Evolutionary conservation across 2,113 vertebrate species (phyloP).

Genomic region (Steatornis caripensis): DNA sequence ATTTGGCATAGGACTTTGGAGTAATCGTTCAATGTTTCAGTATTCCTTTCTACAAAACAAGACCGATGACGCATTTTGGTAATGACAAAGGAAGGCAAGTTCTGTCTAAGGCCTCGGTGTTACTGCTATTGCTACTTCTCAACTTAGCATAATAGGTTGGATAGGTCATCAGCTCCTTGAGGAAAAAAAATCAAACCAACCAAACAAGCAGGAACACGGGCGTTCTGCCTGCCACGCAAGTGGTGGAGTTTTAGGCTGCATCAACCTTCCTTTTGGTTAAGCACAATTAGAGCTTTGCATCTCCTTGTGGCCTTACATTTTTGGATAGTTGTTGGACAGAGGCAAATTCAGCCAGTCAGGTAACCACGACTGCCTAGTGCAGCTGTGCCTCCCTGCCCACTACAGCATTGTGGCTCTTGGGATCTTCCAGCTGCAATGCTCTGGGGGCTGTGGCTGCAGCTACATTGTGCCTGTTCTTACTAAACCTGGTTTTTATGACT

Average conservation of each 20-base stretch:
- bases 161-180: background rate
- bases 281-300: background rate
- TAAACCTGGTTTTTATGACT: background rate
- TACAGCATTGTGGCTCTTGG: background rate
- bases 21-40: background rate
- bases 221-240: background rate
- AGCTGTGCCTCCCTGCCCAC: background rate
- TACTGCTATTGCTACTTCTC: background rate
- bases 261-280: background rate
- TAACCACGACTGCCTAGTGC: background rate
- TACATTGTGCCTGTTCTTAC: background rate
- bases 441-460: background rate
- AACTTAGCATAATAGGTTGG: background rate
- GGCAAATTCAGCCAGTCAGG: background rate
- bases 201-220: accelerated
- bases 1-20: background rate
- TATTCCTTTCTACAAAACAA: background rate
- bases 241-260: background rate
- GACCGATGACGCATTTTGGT: background rate
- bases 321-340: background rate
- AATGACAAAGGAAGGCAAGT: background rate
- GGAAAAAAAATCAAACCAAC: background rate
- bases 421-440: background rate
- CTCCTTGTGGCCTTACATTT: background rate
- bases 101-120: background rate